phyloP scores from a whole-genome alignment of 2,113 vertebrate genomes.

The Synchiropus splendidus region DNA sequence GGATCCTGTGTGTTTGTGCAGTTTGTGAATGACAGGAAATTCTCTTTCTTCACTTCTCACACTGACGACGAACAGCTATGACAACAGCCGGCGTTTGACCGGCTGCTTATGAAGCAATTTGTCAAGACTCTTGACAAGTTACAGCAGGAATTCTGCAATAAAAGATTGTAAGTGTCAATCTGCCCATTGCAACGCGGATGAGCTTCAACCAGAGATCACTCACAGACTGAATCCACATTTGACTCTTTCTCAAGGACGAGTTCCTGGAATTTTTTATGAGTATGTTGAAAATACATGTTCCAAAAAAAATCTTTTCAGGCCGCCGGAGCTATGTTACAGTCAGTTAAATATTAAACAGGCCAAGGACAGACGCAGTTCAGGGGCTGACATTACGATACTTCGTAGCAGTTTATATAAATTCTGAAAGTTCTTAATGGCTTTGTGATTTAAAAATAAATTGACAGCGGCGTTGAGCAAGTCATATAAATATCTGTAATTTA shows the following conservation, averaged over 20 bases:
- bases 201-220: constrained; percentile 11
- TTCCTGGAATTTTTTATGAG: constrained; percentile 1
- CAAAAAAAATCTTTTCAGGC: too few species aligned
- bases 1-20: too few species aligned
- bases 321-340: too few species aligned
- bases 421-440: too few species aligned
- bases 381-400: neutral
- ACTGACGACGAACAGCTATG: constrained; percentile 35
- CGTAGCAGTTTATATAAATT: neutral
- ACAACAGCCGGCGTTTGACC: constrained; percentile 49
- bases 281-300: neutral
- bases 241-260: constrained; percentile 11
- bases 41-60: constrained; percentile 4
- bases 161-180: constrained; percentile 38
- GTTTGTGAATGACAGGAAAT: too few species aligned
- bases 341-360: too few species aligned
- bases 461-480: too few species aligned
- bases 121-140: constrained; percentile 50
- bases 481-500: too few species aligned
- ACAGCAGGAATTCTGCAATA: constrained; percentile 22
- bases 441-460: too few species aligned
- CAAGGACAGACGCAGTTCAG: too few species aligned
- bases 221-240: constrained; percentile 14
- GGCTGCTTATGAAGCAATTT: constrained; percentile 47
- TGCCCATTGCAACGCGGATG: constrained; percentile 19